Base-by-base conservation (phyloP, 2,797 vertebrate species). In the Pipistrellus pygmaeus region DNA sequence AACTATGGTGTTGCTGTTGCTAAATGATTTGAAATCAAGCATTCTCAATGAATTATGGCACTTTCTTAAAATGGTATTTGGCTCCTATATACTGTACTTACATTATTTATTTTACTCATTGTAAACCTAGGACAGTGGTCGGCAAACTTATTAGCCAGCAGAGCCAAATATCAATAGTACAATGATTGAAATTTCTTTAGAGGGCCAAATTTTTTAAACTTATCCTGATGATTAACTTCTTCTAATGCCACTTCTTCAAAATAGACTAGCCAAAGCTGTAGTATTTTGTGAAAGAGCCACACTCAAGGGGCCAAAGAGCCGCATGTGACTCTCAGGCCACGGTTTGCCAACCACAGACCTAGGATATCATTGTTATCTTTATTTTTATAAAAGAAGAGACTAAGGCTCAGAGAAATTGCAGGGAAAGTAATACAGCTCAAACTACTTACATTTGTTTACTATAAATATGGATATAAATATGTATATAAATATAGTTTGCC, bases 381-480 rank as follows among this genome's bases (percentile, higher is more conserved):
- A 53, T 69, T 92, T 95, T 95, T 73, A 46, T 90, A 55, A 93
- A 81, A 86, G 25, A 51, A 76, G 44, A 91, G 55, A 80, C 2
- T 53, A 73, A 69, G 46, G 8, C 35, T 95, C 21, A 88, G 30
- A 71, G 10, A 75, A 25, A 38, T 77, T 95, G 14, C 10, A 68
- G 18, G 3, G 7, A 86, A 4, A 86, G 51, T 62, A 89, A 89
- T 85, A 21, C 17, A 93, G 12, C 25, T 88, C 12, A 86, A 95
- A 91, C 3, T 69, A 73, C 1, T 83, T 81, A 88, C 75, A 5
- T 2, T 83, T 83, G 25, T 55, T 87, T 86, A 88, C 81, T 72
- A 76, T 46, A 77, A 73, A n/a, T 44, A 66, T 46, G 72, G 85
- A 66, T 75, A 41, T 53, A 35, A 3, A 20, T 38, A 51, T 60